Evolutionary conservation across 2,888 invertebrate genomes (phyloP).

Genomic region (Alsophila aescularia): DNA sequence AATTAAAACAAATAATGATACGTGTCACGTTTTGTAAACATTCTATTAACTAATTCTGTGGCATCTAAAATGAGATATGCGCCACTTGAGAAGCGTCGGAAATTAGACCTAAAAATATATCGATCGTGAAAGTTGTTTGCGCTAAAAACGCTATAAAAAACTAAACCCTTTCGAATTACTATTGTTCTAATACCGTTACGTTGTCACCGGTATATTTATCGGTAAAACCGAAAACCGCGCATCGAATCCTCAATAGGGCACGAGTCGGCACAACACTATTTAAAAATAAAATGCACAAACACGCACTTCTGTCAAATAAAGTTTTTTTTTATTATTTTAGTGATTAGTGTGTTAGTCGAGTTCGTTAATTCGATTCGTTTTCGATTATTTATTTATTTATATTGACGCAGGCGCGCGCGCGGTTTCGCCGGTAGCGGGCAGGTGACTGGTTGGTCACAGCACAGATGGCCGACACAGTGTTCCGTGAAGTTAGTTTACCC

Average conservation of each 20-base stretch:
- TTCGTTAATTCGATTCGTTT: slow-evolving; percentile 57
- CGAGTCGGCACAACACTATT: slow-evolving; percentile 59
- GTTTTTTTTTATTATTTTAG: slow-evolving; percentile 54
- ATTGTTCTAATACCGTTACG: slow-evolving; percentile 53
- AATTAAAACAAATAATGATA: background rate
- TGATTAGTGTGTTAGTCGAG: slow-evolving; percentile 57
- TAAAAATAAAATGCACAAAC: slow-evolving; percentile 42
- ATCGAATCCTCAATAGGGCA: slow-evolving; percentile 64
- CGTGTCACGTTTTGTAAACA: too few relatives aligned
- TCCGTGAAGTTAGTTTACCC: slow-evolving; percentile 52
- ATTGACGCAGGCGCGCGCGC: slow-evolving; percentile 63
- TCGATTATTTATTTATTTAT: slow-evolving; percentile 54
- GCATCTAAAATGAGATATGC: too few relatives aligned
- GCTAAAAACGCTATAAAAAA: slow-evolving; percentile 32
- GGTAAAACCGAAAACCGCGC: slow-evolving; percentile 54
- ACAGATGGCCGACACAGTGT: slow-evolving; percentile 21
- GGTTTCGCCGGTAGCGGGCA: slow-evolving; percentile 69
- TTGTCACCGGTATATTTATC: slow-evolving; percentile 63
- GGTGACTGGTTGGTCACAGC: slow-evolving; percentile 69
- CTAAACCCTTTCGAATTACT: slow-evolving; percentile 37
- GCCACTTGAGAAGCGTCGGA: background rate
- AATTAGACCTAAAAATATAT: background rate
- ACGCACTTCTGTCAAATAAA: slow-evolving; percentile 52
- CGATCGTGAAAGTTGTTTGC: slow-evolving; percentile 17
- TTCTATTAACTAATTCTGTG: too few relatives aligned